Evolutionary conservation across 2,113 vertebrate species (phyloP), one percentile per base, ranked within the genome.

Genomic region (Xiphorhynchus elegans): DNA sequence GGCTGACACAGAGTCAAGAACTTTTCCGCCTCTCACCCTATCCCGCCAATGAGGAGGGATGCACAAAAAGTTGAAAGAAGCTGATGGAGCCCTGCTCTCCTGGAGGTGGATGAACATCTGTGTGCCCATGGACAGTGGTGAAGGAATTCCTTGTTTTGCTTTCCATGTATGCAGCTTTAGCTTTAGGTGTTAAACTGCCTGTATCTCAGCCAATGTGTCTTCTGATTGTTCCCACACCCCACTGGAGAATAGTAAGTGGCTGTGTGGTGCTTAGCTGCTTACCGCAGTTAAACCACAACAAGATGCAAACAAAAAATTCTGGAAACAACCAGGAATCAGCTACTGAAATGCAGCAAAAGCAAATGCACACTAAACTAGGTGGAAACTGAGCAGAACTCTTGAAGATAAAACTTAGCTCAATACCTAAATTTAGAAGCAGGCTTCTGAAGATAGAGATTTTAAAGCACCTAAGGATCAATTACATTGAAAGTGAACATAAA

Each of bases 41-140:
- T 3, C 11, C 20, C 3, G 6, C 9, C 24, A 59, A 17, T 0
- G 0, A 53, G 39, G 1, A 39, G 7, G 8, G 4, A 1, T 18
- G 17, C 24, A 15, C 44, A 64, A 5, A 4, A 0, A 49, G 2
- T 0, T 74, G 39, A 13, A 3, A 85, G 15, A 9, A 9, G 26
- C 0, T n/a, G 26, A 31, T 18, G 46, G 37, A 91, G 2, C 17
- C 13, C 6, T 63, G 7, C 8, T 66, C 4, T 75, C 17, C 76
- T 53, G 13, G 24, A 58, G 13, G 4, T 18, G 12, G 11, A 31
- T 67, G 62, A 85, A 46, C 14, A 23, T 3, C 13, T 53, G 33
- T 17, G 6, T 31, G 24, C 13, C 1, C 0, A 39, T 13, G 33
- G 3, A 4, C 40, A 67, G 16, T 6, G 18, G 4, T 13, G 10